phyloP scores from a whole-genome alignment of 1,140 invertebrate species.

The Ephestia elutella region DNA sequence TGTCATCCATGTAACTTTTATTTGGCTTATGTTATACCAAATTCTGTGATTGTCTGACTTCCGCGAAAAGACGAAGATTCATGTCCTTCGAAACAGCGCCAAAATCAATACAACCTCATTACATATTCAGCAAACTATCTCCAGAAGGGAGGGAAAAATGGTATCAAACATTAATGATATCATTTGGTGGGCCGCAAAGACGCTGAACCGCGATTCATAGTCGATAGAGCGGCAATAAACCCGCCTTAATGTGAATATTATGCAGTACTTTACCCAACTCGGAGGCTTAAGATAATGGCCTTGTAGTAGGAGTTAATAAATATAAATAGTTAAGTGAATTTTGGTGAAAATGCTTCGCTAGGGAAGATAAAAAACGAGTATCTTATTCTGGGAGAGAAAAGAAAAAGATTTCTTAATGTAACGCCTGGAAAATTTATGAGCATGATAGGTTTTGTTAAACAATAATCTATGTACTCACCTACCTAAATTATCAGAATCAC shows the following conservation, averaged over 20 bases:
- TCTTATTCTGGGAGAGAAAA: not conserved
- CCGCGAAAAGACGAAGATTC: no score
- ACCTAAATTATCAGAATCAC: no score
- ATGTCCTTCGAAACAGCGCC: not conserved
- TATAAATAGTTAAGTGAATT: slow-evolving; percentile 26
- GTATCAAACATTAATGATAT: slow-evolving; percentile 55
- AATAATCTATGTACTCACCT: no score
- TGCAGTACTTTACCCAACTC: slow-evolving; percentile 45
- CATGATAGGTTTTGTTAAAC: no score
- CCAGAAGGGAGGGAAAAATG: slow-evolving; percentile 11
- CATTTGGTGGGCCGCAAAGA: slow-evolving; percentile 54
- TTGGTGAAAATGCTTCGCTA: not conserved
- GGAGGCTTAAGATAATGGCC: slow-evolving; percentile 19
- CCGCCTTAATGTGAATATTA: slow-evolving; percentile 61
- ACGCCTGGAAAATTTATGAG: no score
- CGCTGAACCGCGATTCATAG: slow-evolving; percentile 52
- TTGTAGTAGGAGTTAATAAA: slow-evolving; percentile 34
- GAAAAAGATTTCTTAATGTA: no score
- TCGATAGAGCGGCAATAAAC: slow-evolving; percentile 52
- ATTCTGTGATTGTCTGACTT: no score
- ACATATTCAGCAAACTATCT: slow-evolving; percentile 20
- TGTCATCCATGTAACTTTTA: no score
- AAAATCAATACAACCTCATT: slow-evolving; percentile 12
- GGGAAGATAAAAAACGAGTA: not conserved
- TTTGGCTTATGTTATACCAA: no score